A percentile compares a stretch with the other conserved stretches of the same genome.
These are phyloP conservation scores for Epinotia ramella DNA, from an alignment of 2,888 invertebrate genomes.

Conservation along the genomic window DNA sequence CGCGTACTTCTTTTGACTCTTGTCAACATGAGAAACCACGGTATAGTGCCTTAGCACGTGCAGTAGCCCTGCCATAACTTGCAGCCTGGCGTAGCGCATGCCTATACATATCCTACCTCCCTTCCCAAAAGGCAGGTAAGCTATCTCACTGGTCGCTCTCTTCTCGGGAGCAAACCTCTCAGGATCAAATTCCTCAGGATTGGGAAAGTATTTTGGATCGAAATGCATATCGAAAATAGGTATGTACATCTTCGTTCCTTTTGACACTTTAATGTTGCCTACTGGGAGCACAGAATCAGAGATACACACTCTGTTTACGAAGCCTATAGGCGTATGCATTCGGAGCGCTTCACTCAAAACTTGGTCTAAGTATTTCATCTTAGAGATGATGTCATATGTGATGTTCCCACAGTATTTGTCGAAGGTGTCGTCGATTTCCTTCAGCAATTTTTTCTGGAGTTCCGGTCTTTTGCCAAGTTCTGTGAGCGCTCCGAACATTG, in stretches of 20 bases:
- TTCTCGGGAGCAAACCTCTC: slow-evolving; percentile 65
- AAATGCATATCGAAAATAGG: slow-evolving; percentile 70
- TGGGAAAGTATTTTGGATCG: slow-evolving; percentile 71
- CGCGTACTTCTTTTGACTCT: slow-evolving; percentile 28
- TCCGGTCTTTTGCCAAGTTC: slow-evolving; percentile 67
- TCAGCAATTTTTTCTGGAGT: slow-evolving; percentile 60
- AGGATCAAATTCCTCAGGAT: slow-evolving; percentile 76
- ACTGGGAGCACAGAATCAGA: slow-evolving; percentile 55
- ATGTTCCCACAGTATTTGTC: slow-evolving; percentile 55
- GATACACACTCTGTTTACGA: slow-evolving; percentile 17
- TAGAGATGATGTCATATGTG: slow-evolving; percentile 58
- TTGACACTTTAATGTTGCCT: slow-evolving; percentile 65
- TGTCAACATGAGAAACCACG: neutral
- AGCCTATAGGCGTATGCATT: slow-evolving; percentile 62
- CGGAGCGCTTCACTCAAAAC: slow-evolving; percentile 63
- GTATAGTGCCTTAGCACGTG: slow-evolving; percentile 35
- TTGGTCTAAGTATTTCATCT: slow-evolving; percentile 67
- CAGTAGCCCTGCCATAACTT: slow-evolving; percentile 52
- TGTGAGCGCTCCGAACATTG: slow-evolving; percentile 61
- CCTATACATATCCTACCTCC: slow-evolving; percentile 77
- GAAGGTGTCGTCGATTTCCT: slow-evolving; percentile 65
- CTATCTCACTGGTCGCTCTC: slow-evolving; percentile 54
- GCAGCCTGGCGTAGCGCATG: slow-evolving; percentile 62
- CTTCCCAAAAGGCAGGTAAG: slow-evolving; percentile 76
- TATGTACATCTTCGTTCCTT: slow-evolving; percentile 62